A percentile compares a stretch with the other conserved stretches of the same genome.
These are phyloP conservation scores for Brachionus asplanchnoidis DNA, from an alignment of 1,140 invertebrate species.

Conservation along the genomic window DNA sequence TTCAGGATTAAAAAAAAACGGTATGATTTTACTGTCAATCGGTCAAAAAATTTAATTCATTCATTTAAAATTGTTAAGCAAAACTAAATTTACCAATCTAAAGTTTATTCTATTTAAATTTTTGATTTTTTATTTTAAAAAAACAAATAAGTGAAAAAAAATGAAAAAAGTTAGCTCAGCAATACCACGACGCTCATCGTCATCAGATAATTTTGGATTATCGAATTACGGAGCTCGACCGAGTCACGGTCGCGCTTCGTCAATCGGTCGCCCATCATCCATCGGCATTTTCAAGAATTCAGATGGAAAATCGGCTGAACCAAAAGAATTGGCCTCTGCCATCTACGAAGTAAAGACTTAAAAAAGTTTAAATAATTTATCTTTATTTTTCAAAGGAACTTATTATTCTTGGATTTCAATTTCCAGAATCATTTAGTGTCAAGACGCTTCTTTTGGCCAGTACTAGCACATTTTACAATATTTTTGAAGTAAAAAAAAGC, in stretches of 20 bases:
- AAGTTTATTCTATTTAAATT: neutral
- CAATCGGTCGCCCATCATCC: neutral
- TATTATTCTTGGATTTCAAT: neutral
- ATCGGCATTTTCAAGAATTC: neutral
- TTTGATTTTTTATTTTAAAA: neutral
- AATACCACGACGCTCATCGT: neutral
- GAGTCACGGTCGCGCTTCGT: neutral
- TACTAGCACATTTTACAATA: slow-evolving; percentile 20
- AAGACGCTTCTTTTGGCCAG: slow-evolving; percentile 7
- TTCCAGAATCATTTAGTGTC: neutral
- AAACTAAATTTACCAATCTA: too few relatives aligned
- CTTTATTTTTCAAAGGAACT: neutral
- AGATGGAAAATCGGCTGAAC: neutral
- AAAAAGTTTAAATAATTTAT: neutral
- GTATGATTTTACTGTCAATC: too few relatives aligned
- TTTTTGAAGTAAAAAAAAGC: neutral
- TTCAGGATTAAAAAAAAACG: too few relatives aligned
- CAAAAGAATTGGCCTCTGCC: neutral
- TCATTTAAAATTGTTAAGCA: too few relatives aligned
- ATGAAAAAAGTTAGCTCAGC: neutral
- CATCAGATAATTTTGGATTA: slow-evolving; percentile 17
- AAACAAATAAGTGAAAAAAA: neutral
- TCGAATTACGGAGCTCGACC: neutral
- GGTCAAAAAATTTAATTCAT: too few relatives aligned
- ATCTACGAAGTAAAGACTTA: neutral